Evolutionary conservation across 2,888 invertebrate species (phyloP).

Genomic region (Panzeria rudis): DNA sequence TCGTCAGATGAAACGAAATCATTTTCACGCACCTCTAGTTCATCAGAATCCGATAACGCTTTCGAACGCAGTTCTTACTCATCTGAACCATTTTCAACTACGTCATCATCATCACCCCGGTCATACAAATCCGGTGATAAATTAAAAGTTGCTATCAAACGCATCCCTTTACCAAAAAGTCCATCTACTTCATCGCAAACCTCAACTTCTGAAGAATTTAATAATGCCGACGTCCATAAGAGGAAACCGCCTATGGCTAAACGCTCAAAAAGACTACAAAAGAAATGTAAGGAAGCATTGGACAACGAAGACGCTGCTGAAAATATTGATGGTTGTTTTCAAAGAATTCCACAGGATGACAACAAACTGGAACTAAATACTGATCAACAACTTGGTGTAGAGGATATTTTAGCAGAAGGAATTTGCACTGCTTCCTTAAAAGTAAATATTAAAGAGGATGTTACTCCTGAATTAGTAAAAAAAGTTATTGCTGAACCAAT

Average conservation of each 20-base stretch:
- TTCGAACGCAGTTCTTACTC: slow-evolving; percentile 67
- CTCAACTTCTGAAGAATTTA: slow-evolving; percentile 53
- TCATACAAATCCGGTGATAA: slow-evolving; percentile 73
- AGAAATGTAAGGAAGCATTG: slow-evolving; percentile 13
- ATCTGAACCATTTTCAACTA: slow-evolving; percentile 40
- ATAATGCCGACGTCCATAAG: slow-evolving; percentile 15
- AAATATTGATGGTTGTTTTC: slow-evolving; percentile 11
- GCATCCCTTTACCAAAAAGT: slow-evolving; percentile 70
- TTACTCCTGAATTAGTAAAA: background rate
- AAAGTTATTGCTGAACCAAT: background rate
- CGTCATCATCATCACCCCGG: slow-evolving; percentile 39
- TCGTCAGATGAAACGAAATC: slow-evolving; percentile 14
- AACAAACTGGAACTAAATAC: background rate
- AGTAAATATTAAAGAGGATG: background rate
- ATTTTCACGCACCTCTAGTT: slow-evolving; percentile 55
- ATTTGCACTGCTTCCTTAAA: background rate
- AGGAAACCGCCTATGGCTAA: slow-evolving; percentile 56
- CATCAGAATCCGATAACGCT: slow-evolving; percentile 75
- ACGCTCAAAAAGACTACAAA: slow-evolving; percentile 67
- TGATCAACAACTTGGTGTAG: background rate
- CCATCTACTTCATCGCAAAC: slow-evolving; percentile 53
- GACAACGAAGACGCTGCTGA: background rate
- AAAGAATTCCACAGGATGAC: slow-evolving; percentile 1
- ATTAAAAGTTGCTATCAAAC: slow-evolving; percentile 76
- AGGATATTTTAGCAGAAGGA: background rate